Base-by-base conservation (phyloP, 1,140 invertebrate genomes). In the Geopemphigus sp. region DNA sequence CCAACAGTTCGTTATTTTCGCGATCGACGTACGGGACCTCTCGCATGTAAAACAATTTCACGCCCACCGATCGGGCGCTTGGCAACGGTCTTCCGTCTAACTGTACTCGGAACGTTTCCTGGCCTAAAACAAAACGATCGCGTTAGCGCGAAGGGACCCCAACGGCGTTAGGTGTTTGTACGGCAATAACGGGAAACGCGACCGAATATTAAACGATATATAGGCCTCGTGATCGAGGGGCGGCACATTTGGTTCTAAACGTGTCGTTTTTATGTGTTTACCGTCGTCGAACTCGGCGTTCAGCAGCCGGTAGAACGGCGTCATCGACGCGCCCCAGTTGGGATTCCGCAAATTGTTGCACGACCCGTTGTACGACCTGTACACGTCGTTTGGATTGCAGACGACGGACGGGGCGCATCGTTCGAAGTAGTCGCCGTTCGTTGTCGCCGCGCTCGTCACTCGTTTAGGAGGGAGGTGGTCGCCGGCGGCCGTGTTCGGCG, bases 331-430 rank as follows among this genome's bases (percentile, higher is more conserved):
- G 3, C 95, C 95, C 87, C 90, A 90, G 0, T 86, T 87, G 0
- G 93, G 91, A 82, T 91, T 89, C 39, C 87, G 83, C 12, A 93
- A 83, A 85, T 96, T 95, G 84, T 96, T 97, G 84, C 95, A 97
- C 1, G 92, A 90, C 0, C 94, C 95, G 84, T 96, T 94, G 73
- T 91, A 89, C 1, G 90, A 89, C 24, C 94, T 87, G 83, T 94
- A 95, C 73, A 88, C 87, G 82, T 83, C 61, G 82, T 84, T 54
- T 87, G 89, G 82, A 91, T 93, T 83, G 39, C 81, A 82, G 1
- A 32, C 39, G 6, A 56, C 39, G 11, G 24, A 1, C 0, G 81
- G 64, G 0, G 80, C 61, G 45, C 81, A 82, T 78, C 54, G n/a
- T 54, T 54, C 19, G 24, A 72, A 72, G 12, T 72, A 72, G 15